Evolutionary conservation across 2,888 invertebrate species (phyloP).

Genomic region (Mesorhabditis spiculigera): DNA sequence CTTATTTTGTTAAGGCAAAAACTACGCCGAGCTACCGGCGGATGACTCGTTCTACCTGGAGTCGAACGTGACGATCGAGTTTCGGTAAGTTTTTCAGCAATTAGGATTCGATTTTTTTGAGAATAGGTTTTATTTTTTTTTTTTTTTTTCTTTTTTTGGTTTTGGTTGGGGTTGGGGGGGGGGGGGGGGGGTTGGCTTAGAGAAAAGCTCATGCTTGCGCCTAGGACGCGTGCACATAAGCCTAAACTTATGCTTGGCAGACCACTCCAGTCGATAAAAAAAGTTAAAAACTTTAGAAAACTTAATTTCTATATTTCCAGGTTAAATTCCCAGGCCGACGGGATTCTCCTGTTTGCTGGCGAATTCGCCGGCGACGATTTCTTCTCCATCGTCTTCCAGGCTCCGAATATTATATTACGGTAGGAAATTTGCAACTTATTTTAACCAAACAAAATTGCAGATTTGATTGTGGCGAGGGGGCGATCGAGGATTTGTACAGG

Average conservation of each 20-base stretch:
- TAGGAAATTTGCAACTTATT: not conserved
- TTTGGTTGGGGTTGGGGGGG: no score
- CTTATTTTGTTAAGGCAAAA: constrained; percentile 17
- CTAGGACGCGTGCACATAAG: no score
- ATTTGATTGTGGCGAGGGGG: constrained; percentile 43
- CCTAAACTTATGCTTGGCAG: no score
- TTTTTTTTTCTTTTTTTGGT: no score
- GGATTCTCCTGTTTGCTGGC: constrained; percentile 41
- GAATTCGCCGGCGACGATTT: constrained; percentile 39
- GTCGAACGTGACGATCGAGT: constrained; percentile 38
- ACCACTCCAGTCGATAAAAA: not conserved
- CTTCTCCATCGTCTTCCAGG: constrained; percentile 33
- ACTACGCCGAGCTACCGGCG: constrained; percentile 33
- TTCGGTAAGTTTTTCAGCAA: constrained; percentile 21
- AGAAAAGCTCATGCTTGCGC: no score
- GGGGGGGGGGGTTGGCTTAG: no score
- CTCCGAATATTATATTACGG: constrained; percentile 40
- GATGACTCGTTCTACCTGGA: constrained; percentile 33
- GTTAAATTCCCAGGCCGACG: constrained; percentile 27
- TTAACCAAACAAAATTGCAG: constrained; percentile 15
- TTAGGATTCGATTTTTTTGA: no score
- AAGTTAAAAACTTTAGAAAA: not conserved
- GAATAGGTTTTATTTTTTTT: no score
- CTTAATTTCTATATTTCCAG: constrained; percentile 19
- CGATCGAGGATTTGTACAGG: constrained; percentile 36